Conservation (phyloP, 2,888 invertebrate genomes). For the Dynastes hyllus region DNA sequence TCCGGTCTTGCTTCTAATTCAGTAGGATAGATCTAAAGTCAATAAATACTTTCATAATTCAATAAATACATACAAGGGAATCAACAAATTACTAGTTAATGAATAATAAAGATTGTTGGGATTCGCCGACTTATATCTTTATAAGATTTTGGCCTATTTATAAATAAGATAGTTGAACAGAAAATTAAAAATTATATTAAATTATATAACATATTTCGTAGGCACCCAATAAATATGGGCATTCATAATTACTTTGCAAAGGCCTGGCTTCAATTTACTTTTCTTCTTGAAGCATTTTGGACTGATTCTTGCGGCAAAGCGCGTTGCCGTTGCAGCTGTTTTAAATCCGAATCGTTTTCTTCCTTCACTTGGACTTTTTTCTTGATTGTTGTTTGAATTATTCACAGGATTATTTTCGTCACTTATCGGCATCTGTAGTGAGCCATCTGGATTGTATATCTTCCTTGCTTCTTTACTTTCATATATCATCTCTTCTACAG, state of each 20-base stretch:
- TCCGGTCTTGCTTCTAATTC: conserved; percentile 87
- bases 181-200: too few species aligned
- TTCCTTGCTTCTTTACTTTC: conserved; percentile 79
- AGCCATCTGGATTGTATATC: conserved; percentile 70
- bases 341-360: conserved; percentile 72
- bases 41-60: conserved; percentile 1
- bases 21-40: conserved; percentile 82
- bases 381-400: conserved; percentile 62
- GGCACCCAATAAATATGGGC: too few species aligned
- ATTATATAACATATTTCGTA: too few species aligned
- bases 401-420: conserved; percentile 67
- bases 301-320: conserved; percentile 77
- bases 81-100: too few species aligned
- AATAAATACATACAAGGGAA: not conserved
- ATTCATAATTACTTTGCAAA: conserved; percentile 75
- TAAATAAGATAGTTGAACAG: too few species aligned
- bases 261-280: conserved; percentile 72
- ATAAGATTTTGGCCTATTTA: too few species aligned
- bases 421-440: conserved; percentile 64
- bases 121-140: too few species aligned
- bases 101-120: too few species aligned
- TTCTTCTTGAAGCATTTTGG: conserved; percentile 75
- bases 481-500: conserved; percentile 86
- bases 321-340: conserved; percentile 73
- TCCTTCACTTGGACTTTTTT: conserved; percentile 67